Conservation (phyloP, 2,113 vertebrate species). For the Oxygymnocypris stewartii region DNA sequence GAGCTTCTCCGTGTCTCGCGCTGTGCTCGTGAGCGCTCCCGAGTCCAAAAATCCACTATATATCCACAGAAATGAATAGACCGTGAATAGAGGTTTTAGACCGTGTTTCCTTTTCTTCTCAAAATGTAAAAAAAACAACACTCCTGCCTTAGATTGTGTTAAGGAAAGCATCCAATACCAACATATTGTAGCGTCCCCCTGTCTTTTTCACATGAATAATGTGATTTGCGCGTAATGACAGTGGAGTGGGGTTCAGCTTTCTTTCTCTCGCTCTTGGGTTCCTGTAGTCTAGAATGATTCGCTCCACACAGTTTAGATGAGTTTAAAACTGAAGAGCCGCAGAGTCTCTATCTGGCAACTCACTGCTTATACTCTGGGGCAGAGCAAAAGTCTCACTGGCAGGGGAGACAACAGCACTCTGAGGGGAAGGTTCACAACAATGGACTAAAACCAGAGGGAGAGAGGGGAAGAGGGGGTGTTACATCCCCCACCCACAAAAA, state of each 20-base stretch:
- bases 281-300: constrained; percentile 30
- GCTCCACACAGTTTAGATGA: constrained; percentile 36
- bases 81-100: neutral
- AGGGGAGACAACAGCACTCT: constrained; percentile 57
- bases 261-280: neutral
- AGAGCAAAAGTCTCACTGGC: constrained; percentile 47
- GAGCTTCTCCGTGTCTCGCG: constrained; percentile 24
- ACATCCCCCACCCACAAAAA: constrained; percentile 55
- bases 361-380: constrained; percentile 27
- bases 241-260: constrained; percentile 1
- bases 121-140: neutral
- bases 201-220: neutral
- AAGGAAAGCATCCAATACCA: neutral
- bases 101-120: neutral
- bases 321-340: constrained; percentile 20
- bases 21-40: constrained; percentile 14
- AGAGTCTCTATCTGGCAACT: constrained; percentile 45
- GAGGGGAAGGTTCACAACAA: constrained; percentile 74
- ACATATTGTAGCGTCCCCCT: neutral
- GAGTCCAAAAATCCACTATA: constrained; percentile 43
- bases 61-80: constrained; percentile 31
- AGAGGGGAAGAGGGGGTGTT: constrained; percentile 55
- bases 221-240: constrained; percentile 27
- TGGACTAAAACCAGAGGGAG: constrained; percentile 67
- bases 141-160: constrained; percentile 8